phyloP scores from a whole-genome alignment of 2,888 invertebrate species.

The Marronus borbonicus region DNA sequence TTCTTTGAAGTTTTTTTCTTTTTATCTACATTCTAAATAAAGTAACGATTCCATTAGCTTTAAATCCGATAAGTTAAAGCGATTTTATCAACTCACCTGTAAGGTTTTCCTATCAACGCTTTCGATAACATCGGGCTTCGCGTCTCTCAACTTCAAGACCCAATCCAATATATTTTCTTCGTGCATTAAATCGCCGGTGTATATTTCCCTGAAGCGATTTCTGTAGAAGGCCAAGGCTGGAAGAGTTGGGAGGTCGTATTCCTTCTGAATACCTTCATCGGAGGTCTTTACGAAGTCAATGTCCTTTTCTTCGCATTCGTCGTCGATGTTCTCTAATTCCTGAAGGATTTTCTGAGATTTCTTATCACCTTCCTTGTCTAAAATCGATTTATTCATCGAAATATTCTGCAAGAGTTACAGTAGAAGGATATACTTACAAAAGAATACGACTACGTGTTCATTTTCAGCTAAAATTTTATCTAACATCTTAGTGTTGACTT shows the following conservation, averaged over 20 bases:
- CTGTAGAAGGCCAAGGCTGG: constrained; percentile 91
- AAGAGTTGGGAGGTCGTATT: constrained; percentile 86
- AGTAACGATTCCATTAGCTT: constrained; percentile 1
- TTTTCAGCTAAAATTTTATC: constrained; percentile 91
- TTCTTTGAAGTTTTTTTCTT: constrained; percentile 41
- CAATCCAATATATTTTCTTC: constrained; percentile 92
- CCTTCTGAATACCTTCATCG: constrained; percentile 88
- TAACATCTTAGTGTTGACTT: constrained; percentile 91
- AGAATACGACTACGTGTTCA: constrained; percentile 92
- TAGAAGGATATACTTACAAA: constrained; percentile 79
- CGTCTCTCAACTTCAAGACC: constrained; percentile 89
- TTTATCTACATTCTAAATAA: constrained; percentile 36
- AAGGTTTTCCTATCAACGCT: constrained; percentile 92
- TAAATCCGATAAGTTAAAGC: not conserved
- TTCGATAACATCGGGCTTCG: constrained; percentile 91
- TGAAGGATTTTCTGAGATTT: constrained; percentile 90
- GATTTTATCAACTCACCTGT: constrained; percentile 70
- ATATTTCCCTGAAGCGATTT: constrained; percentile 90
- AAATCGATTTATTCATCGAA: not conserved
- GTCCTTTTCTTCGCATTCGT: constrained; percentile 92
- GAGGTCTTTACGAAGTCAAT: constrained; percentile 95
- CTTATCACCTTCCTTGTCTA: constrained; percentile 92
- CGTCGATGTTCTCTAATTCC: constrained; percentile 93
- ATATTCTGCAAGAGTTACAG: not conserved
- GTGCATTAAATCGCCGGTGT: constrained; percentile 91